A percentile compares a stretch with the other conserved stretches of the same genome.
Evolutionary conservation across 2,888 invertebrate species (phyloP).

Genomic region (Noctua fimbriata): DNA sequence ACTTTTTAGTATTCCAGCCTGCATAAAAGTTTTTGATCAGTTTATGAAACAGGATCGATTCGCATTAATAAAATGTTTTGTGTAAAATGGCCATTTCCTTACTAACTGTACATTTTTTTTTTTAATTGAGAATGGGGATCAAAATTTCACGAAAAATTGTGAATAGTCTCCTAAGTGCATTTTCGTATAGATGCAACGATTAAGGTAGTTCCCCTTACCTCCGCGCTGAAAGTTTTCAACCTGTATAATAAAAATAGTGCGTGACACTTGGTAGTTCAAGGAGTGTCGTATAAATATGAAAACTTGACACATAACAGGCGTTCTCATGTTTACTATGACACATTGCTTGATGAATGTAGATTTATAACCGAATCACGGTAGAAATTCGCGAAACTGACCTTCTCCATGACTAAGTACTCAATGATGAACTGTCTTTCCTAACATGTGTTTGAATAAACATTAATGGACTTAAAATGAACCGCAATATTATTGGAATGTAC

Average conservation of each 20-base stretch:
- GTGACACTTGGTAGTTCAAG: slow-evolving; percentile 2
- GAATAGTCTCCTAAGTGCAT: too few species aligned
- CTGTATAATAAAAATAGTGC: neutral
- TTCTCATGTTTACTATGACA: slow-evolving; percentile 9
- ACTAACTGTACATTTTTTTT: too few species aligned
- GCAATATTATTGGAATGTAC: slow-evolving; percentile 22
- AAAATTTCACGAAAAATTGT: too few species aligned
- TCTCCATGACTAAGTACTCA: neutral
- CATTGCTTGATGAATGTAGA: slow-evolving; percentile 1
- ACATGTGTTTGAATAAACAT: slow-evolving; percentile 23
- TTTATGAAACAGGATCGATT: too few species aligned
- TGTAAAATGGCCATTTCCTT: too few species aligned
- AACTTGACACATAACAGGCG: neutral
- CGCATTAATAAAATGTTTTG: too few species aligned
- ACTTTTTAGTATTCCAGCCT: too few species aligned
- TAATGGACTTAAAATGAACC: slow-evolving; percentile 23
- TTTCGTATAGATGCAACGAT: too few species aligned
- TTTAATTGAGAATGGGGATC: too few species aligned
- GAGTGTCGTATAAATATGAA: neutral
- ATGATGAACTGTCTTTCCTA: neutral
- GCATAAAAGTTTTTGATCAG: too few species aligned
- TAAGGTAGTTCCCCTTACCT: too few species aligned
- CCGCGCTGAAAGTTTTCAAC: too few species aligned
- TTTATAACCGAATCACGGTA: neutral
- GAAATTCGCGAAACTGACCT: neutral